Percentiles rank a stretch among this genome's conserved stretches.
These are phyloP conservation scores for Cottus gobio DNA, from an alignment of 2,113 vertebrate species.

Conservation along the genomic window DNA sequence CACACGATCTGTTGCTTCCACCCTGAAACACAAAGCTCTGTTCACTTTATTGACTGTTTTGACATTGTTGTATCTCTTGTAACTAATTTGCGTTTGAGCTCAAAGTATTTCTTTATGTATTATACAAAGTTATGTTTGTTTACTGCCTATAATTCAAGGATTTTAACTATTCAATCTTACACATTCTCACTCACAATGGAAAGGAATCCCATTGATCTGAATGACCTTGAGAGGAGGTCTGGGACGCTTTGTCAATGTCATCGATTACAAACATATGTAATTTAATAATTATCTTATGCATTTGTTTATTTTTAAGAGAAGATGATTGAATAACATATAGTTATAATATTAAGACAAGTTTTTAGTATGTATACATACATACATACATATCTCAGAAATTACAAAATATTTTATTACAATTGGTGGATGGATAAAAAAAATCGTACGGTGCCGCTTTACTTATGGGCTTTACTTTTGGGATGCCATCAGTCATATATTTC, in stretches of 20 bases:
- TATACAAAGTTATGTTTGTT: neutral
- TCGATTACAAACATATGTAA: neutral
- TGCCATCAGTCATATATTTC: too few relatives aligned
- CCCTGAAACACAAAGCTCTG: slow-evolving; percentile 18
- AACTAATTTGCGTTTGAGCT: neutral
- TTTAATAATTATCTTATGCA: too few relatives aligned
- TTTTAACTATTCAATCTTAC: neutral
- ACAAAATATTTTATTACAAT: neutral
- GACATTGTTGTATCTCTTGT: neutral
- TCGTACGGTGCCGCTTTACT: too few relatives aligned
- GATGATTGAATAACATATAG: neutral
- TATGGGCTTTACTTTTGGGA: too few relatives aligned
- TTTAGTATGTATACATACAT: too few relatives aligned
- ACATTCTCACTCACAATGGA: neutral
- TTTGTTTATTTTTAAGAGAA: neutral
- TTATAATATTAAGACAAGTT: neutral
- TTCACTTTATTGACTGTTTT: slow-evolving; percentile 18
- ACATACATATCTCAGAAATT: too few relatives aligned
- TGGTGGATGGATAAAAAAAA: too few relatives aligned
- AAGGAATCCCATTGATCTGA: neutral
- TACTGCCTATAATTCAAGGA: neutral
- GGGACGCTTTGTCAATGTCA: neutral
- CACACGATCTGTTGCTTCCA: slow-evolving; percentile 8
- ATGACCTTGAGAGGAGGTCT: neutral
- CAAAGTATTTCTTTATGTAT: too few relatives aligned